These are phyloP conservation scores for Trichogramma pretiosum DNA, from an alignment of 1,140 invertebrate species.

Conservation along the genomic window DNA sequence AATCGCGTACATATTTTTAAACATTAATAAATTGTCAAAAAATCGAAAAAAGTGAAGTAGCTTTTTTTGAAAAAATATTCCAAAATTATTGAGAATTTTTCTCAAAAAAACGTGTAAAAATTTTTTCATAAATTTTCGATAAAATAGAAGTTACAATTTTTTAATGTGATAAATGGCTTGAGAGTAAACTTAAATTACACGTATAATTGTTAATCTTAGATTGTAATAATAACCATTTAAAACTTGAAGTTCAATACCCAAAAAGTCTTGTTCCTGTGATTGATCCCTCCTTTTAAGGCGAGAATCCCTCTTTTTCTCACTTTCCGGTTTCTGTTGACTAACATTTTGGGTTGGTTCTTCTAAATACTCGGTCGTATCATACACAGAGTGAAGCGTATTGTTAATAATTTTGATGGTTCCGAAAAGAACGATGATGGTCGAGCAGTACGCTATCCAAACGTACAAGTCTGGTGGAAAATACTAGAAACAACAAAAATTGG, in stretches of 20 bases:
- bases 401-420: constrained; percentile 80
- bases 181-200: constrained; percentile 7
- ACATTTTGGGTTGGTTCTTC: constrained; percentile 48
- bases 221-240: constrained; percentile 44
- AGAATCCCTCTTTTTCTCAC: constrained; percentile 34
- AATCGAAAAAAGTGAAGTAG: no score
- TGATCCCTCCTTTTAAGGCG: constrained; percentile 36
- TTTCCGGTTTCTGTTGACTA: constrained; percentile 38
- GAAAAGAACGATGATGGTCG: constrained; percentile 72
- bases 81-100: not conserved
- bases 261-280: constrained; percentile 35
- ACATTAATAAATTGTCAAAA: no score
- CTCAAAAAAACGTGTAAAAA: not conserved
- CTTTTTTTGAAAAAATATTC: no score
- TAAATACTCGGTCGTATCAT: constrained; percentile 87
- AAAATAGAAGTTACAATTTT: not conserved
- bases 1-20: no score
- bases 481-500: constrained; percentile 44
- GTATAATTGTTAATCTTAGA: no score
- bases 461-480: constrained; percentile 76
- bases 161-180: not conserved
- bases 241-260: constrained; percentile 75
- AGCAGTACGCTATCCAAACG: constrained; percentile 83
- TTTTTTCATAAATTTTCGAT: not conserved
- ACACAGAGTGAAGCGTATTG: constrained; percentile 86